Evolutionary conservation across 2,888 invertebrate genomes (phyloP), one percentile per base, ranked within the genome.

Genomic region (Nomada goodeniana): DNA sequence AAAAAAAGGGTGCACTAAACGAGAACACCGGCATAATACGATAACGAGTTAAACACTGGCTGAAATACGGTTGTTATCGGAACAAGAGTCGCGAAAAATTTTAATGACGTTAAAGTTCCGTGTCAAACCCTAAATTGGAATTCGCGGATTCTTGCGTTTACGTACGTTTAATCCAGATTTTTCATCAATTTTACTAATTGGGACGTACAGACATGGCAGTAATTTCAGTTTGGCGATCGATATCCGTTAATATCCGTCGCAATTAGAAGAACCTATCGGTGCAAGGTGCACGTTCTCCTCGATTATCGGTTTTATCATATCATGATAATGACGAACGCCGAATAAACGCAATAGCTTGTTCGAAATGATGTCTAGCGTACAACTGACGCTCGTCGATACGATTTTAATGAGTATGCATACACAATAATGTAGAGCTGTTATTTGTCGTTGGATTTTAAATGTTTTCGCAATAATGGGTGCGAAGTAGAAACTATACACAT

Each of bases 251-350:
- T 88, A 86, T 79, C 76, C 84, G 74, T 76, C 47, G 82, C 75
- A 87, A 79, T 83, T 83, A 78, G 88, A 85, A 77, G 84, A 78
- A 85, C 75, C 82, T 83, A 83, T 82, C 67, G 83, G 80, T 83
- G 76, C 82, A 78, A 76, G 76, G 76, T 79, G 65, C 80, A 87
- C 74, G 86, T 82, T 86, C 83, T 83, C 82, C 82, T 90, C 89
- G 91, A 88, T 89, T 89, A 91, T 91, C 89, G 91, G 91, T 91
- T 90, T 89, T 89, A 90, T 90, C 88, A 88, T 88, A 81, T 84
- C 83, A 78, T 82, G 89, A 87, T 91, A 91, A 91, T 91, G 90
- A 91, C 86, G 86, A 91, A 89, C 86, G 82, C 78, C 84, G 85
- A 85, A 90, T 87, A 86, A 86, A 81, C 83, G 83, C 86, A 84